Base-by-base conservation (phyloP, 2,113 vertebrate genomes). In the Speoplatyrhinus poulsoni region DNA sequence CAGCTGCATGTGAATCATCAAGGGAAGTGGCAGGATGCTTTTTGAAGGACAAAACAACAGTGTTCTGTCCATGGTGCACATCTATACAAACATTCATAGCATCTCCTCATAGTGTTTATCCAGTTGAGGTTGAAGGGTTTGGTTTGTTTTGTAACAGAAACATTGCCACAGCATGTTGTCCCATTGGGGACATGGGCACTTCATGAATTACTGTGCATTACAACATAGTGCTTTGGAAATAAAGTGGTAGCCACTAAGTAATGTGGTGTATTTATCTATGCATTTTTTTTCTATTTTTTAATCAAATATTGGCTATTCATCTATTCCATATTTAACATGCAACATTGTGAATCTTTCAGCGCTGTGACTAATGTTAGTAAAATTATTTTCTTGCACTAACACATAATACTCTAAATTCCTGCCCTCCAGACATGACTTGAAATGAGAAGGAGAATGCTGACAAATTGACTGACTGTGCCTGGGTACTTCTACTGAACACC, bases 171-270 rank as follows among this genome's bases (percentile, higher is more conserved):
- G 60, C 4, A 9, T 56, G 0, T 12, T 17, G 53, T 72, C 72
- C 65, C 6, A 46, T 6, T 67, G 65, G 53, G 54, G 67, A 72
- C n/a, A 4, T 13, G 66, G 74, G 69, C 69, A 77, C 65, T 72
- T 32, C 55, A 82, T 65, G 76, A 80, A 46, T 58, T 54, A 55
- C 55, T 50, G 80, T 65, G 76, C 79, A 46, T 58, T 54, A 55
- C 55, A 76, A 63, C 78, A 61, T 62, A 67, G 56, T 63, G 67
- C 62, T 60, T 85, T 82, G 67, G 60, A 66, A 72, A 83, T 68
- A 75, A 63, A 72, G 76, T 77, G 66, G 56, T 70, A 61, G 68
- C 16, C 65, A 65, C 70, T 77, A 81, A 85, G 69, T 48, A 15
- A 61, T 58, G 75, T 66, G 9, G 60, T 46, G 69, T 77, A 83